Evolutionary conservation across 2,797 vertebrate species (phyloP).

Genomic region (Parauchenoglanis punctatus): DNA sequence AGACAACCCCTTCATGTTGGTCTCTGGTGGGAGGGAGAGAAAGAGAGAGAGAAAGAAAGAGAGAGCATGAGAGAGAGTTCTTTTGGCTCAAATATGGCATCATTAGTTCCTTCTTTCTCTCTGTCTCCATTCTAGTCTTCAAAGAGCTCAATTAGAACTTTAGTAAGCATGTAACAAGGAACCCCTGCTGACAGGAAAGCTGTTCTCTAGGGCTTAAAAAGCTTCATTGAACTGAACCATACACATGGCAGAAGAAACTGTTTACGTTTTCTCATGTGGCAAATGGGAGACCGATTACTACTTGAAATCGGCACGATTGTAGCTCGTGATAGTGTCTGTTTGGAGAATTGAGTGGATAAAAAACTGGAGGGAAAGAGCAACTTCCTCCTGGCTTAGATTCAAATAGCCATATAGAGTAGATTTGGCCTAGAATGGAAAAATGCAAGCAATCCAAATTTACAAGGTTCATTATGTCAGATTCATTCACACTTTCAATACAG

Average conservation of each 20-base stretch:
- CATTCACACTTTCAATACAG: not conserved
- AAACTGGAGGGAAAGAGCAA: not conserved
- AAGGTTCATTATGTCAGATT: not conserved
- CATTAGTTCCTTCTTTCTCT: slow-evolving; percentile 37
- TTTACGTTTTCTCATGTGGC: slow-evolving; percentile 19
- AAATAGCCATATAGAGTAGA: not conserved
- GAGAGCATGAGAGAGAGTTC: not conserved
- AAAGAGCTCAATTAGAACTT: slow-evolving; percentile 54
- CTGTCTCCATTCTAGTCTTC: slow-evolving; percentile 35
- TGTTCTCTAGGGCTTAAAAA: slow-evolving; percentile 31
- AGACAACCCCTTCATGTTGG: slow-evolving; percentile 1
- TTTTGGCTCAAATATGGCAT: slow-evolving; percentile 36
- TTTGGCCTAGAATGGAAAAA: slow-evolving; percentile 2
- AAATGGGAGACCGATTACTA: slow-evolving; percentile 31
- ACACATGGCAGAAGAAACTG: slow-evolving; percentile 17
- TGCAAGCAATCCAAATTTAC: slow-evolving; percentile 6
- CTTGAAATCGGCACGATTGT: not conserved
- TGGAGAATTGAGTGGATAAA: not conserved
- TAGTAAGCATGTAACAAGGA: slow-evolving; percentile 46
- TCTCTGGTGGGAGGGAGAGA: not conserved
- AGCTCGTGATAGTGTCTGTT: not conserved
- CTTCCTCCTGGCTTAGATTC: not conserved
- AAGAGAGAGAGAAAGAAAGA: not conserved
- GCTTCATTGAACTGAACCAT: slow-evolving; percentile 36
- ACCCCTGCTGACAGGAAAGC: slow-evolving; percentile 44